These are phyloP conservation scores for Eumerus sabulonum DNA, from an alignment of 2,888 invertebrate species.

Conservation along the genomic window DNA sequence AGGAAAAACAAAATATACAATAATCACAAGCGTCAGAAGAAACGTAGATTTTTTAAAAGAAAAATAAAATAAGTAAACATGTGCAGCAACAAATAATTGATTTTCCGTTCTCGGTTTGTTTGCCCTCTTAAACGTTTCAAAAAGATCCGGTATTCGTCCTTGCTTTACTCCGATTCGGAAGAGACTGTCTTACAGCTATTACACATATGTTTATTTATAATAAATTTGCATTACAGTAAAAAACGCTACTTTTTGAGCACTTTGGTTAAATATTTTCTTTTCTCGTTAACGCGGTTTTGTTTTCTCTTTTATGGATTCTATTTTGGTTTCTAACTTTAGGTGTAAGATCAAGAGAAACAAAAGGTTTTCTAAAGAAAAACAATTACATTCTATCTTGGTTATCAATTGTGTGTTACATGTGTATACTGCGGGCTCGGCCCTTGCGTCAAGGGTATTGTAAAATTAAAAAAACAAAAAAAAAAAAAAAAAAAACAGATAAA, in stretches of 20 bases:
- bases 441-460: slow-evolving; percentile 23
- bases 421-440: slow-evolving; percentile 48
- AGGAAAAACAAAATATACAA: slow-evolving; percentile 3
- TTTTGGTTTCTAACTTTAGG: slow-evolving; percentile 31
- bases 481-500: slow-evolving; percentile 35
- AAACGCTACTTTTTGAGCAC: slow-evolving; percentile 68
- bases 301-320: slow-evolving; percentile 20
- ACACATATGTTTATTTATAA: slow-evolving; percentile 39
- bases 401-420: too few species aligned
- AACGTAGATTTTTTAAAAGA: slow-evolving; percentile 45
- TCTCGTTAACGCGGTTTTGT: slow-evolving; percentile 42
- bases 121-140: not conserved
- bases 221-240: slow-evolving; percentile 58
- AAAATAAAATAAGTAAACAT: slow-evolving; percentile 25
- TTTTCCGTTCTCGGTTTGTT: slow-evolving; percentile 14
- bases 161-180: slow-evolving; percentile 48
- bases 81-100: slow-evolving; percentile 54
- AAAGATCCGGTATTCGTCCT: slow-evolving; percentile 21
- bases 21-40: too few species aligned
- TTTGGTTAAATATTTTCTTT: slow-evolving; percentile 68
- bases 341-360: not conserved
- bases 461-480: slow-evolving; percentile 14
- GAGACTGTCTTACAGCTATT: slow-evolving; percentile 49
- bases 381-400: too few species aligned
- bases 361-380: too few species aligned